Evolutionary conservation across 2,888 invertebrate genomes (phyloP).

Genomic region (Drosophila birchii): DNA sequence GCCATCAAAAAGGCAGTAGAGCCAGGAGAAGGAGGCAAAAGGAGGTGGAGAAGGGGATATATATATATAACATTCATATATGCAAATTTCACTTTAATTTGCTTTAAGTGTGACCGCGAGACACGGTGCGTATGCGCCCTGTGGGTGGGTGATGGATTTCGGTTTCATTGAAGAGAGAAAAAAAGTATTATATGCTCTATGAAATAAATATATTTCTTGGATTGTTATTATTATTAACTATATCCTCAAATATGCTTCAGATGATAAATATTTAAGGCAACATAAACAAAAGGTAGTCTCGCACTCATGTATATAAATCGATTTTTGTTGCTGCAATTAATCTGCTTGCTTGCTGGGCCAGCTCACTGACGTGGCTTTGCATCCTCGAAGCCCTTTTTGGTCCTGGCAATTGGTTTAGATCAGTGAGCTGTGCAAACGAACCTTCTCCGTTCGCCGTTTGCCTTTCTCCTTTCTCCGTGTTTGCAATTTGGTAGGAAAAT

Average conservation of each 20-base stretch:
- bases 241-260: background rate
- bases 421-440: slow-evolving; percentile 49
- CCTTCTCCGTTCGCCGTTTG: slow-evolving; percentile 17
- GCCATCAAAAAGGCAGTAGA: slow-evolving; percentile 55
- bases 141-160: background rate
- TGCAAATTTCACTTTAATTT: slow-evolving; percentile 69
- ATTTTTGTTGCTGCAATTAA: slow-evolving; percentile 14
- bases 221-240: background rate
- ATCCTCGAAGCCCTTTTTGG: slow-evolving; percentile 17
- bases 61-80: slow-evolving; percentile 63
- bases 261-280: background rate
- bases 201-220: too few species aligned
- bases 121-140: slow-evolving; percentile 15
- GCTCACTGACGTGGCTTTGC: slow-evolving; percentile 19
- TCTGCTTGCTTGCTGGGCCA: slow-evolving; percentile 4
- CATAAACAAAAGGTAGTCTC: background rate
- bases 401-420: slow-evolving; percentile 47
- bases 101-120: slow-evolving; percentile 54
- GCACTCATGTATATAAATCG: background rate
- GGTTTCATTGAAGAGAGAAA: background rate
- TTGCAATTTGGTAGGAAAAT: slow-evolving; percentile 62
- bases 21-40: background rate
- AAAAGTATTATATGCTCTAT: too few species aligned
- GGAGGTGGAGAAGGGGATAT: background rate
- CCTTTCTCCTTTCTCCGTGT: slow-evolving; percentile 23